Percentiles rank a stretch among this genome's conserved stretches.
Conservation (phyloP, 2,797 vertebrate species). For the Eulemur coronatus region DNA sequence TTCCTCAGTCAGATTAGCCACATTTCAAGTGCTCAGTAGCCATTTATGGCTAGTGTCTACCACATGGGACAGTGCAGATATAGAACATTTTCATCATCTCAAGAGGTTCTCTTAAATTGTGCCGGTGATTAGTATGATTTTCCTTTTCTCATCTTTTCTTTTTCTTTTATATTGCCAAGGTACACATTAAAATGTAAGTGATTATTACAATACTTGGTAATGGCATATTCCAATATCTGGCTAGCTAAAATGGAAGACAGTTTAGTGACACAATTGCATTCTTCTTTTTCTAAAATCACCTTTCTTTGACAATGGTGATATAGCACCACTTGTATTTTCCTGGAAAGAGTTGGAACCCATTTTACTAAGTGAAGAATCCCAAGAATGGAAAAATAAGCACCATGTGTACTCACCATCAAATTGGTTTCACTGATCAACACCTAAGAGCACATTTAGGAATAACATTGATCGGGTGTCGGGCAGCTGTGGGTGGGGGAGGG, state of each 20-base stretch:
- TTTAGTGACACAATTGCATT: not conserved
- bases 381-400: no score
- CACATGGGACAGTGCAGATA: not conserved
- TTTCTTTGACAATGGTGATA: no score
- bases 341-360: no score
- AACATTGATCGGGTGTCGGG: no score
- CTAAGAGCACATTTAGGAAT: no score
- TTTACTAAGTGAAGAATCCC: no score
- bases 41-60: not conserved
- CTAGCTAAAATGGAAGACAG: not conserved
- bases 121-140: not conserved
- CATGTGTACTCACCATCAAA: no score
- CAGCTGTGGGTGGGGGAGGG: no score
- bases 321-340: no score
- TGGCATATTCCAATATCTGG: not conserved
- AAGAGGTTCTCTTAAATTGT: not conserved
- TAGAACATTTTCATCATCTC: not conserved
- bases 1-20: not conserved
- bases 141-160: not conserved
- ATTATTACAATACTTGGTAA: not conserved
- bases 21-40: not conserved
- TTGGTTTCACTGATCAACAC: no score
- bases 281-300: not conserved
- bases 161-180: not conserved
- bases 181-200: not conserved